phyloP scores from a whole-genome alignment of 2,113 vertebrate genomes.

The Tyrannus savana region DNA sequence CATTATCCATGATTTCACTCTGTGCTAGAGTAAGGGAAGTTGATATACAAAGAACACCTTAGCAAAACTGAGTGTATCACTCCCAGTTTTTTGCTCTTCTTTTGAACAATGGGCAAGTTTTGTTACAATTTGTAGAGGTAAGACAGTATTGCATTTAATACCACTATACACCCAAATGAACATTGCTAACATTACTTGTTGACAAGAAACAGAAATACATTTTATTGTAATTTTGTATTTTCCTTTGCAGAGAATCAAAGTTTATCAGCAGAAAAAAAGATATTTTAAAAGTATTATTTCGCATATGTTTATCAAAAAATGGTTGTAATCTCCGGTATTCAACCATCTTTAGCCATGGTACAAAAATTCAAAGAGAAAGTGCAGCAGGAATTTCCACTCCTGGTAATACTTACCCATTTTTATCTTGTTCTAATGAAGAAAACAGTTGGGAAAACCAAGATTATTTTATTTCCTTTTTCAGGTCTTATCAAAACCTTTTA shows the following conservation, averaged over 20 bases:
- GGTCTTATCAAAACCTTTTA: not conserved
- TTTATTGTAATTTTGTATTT: not conserved
- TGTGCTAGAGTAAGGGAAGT: not conserved
- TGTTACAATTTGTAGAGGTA: not conserved
- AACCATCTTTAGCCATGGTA: not conserved
- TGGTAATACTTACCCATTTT: not conserved
- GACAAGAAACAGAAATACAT: not conserved
- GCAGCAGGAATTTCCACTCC: not conserved
- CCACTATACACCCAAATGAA: not conserved
- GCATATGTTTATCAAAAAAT: not conserved
- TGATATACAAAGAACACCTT: not conserved
- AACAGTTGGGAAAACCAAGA: not conserved
- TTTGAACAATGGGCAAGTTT: not conserved
- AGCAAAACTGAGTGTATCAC: not conserved
- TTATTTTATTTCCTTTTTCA: not conserved
- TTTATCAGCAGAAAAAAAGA: not conserved
- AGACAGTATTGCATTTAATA: not conserved
- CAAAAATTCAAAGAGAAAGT: not conserved
- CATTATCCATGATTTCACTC: not conserved
- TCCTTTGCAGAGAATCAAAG: not conserved
- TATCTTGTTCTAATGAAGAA: not conserved
- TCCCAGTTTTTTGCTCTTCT: not conserved
- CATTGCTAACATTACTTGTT: not conserved
- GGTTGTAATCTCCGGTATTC: not conserved
- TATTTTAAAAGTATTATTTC: not conserved